Base-by-base conservation (phyloP, 2,888 invertebrate species). In the Drosophila anomalata region DNA sequence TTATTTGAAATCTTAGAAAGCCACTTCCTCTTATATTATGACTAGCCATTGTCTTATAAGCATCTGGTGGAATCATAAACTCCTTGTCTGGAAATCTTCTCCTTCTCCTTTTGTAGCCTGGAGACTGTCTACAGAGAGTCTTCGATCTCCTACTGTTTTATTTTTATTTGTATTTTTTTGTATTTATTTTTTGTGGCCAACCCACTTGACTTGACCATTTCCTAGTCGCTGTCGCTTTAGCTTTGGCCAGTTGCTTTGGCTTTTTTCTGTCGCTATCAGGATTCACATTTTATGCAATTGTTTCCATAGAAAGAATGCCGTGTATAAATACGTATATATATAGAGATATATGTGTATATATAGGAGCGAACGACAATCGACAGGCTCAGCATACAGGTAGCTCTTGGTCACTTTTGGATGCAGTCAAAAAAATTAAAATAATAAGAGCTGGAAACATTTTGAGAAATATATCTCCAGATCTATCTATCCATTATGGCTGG, bases 281-380 rank as follows among this genome's bases (percentile, higher is more conserved):
- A 87, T 83, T 83, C 83, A 77, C 88, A 87, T 87, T 87, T 85
- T 87, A 87, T 87, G 82, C 86, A 74, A 87, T 85, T 87, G 88
- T 86, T 88, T 88, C 83, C 84, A 77, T 78, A 78, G 76, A 65
- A 74, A 67, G 51, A 57, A 63, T 75, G 66, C 55, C 58, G 57
- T 60, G 58, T 74, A 74, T 58, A 51, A 47, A 73, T 65, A 57
- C 39, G 48, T 59, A 41, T 42, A 54, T 20, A 70, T 47, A 61
- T 33, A 51, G n/a, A 62, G 41, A 57, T 42, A 58, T 51, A 57
- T 39, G 26, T 58, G 51, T 26, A 56, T 50, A 36, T 48, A 52
- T 44, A 66, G 46, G 70, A 75, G 61, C 62, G 29, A 61, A 61
- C 61, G 55, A 55, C 55, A 33, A 55, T 55, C 55, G 31, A 63